Base-by-base conservation (phyloP, 2,888 invertebrate species). In the Hirudinaria manillensis region DNA sequence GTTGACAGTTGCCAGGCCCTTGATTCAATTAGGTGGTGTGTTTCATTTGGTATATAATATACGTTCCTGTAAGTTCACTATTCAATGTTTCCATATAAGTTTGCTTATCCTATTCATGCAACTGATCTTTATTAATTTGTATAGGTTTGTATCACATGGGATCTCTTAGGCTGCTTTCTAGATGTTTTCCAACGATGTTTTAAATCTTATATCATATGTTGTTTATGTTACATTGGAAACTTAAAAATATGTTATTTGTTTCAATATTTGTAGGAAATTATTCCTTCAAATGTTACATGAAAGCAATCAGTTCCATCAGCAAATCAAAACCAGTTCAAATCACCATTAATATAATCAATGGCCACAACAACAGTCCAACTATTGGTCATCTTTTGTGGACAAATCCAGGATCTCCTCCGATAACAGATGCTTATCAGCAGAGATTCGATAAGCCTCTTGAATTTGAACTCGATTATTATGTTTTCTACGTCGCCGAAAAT, bases 391-490 rank as follows among this genome's bases (percentile, higher is more conserved):
- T 45, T 10, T 2, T 45, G 3, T 45, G 45, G 45, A 24, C 61
- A 61, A 61, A 27, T 24, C 61, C 1, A n/a, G 3, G 10, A 27
- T 10, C 24, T 16, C 10, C 24, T 61, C 29, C 61, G n/a, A 27
- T 10, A 61, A 61, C 21, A 61, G 61, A 61, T 61, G 24, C 24
- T 16, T 16, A 61, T n/a, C 29, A 24, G n/a, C 7, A 7, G 29
- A 27, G 4, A 7, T 61, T 29, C 13, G 13, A 27, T 61, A n/a
- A 61, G 21, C 6, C 24, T 7, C 61, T 61, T 10, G 29, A 61
- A 29, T 61, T 61, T 16, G 61, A 61, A 61, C 24, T 61, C 24
- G 61, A 61, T 29, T 61, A 61, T 61, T 61, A 61, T 10, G 61
- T 29, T 61, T 61, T 61, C 24, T 10, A 29, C 10, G 10, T 61